Conservation (phyloP, 2,888 invertebrate genomes). For the Nomada hirtipes region DNA sequence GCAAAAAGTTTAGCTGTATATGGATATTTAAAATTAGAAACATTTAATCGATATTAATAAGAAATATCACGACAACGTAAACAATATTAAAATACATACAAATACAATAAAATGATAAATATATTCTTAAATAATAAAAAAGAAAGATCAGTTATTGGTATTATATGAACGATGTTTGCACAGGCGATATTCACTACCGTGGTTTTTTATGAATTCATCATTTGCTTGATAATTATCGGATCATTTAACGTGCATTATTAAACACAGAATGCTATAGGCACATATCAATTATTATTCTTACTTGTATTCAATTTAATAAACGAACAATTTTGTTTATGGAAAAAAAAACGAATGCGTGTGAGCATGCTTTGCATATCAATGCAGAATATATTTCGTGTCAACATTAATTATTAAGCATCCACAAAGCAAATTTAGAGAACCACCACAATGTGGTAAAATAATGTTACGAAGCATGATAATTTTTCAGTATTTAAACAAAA, state of each 20-base stretch:
- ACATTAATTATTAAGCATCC: conserved; percentile 60
- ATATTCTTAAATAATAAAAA: conserved; percentile 2
- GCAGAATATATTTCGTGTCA: conserved; percentile 39
- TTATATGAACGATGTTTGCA: conserved; percentile 60
- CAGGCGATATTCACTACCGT: conserved; percentile 64
- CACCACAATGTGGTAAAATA: conserved; percentile 82
- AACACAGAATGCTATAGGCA: conserved; percentile 22
- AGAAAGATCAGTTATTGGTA: conserved; percentile 11
- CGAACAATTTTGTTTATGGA: conserved; percentile 8
- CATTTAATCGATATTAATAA: conserved; percentile 2
- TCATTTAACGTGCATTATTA: conserved; percentile 15
- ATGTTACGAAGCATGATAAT: conserved; percentile 83
- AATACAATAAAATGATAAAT: conserved; percentile 11
- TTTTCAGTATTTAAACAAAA: conserved; percentile 66
- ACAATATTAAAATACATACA: conserved; percentile 9
- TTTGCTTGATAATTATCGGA: conserved; percentile 5
- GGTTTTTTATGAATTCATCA: conserved; percentile 31
- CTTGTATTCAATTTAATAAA: background rate
- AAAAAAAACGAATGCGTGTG: conserved; percentile 53
- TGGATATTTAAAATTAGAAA: conserved; percentile 12
- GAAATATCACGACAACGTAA: background rate
- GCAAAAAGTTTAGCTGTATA: conserved; percentile 14
- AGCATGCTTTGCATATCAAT: conserved; percentile 65
- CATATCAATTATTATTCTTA: conserved; percentile 15
- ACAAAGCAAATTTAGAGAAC: conserved; percentile 81